Base-by-base conservation (phyloP, 30 jellyfish, hydroid and myxozoan species). In the Calvadosia cruxmelitensis region DNA sequence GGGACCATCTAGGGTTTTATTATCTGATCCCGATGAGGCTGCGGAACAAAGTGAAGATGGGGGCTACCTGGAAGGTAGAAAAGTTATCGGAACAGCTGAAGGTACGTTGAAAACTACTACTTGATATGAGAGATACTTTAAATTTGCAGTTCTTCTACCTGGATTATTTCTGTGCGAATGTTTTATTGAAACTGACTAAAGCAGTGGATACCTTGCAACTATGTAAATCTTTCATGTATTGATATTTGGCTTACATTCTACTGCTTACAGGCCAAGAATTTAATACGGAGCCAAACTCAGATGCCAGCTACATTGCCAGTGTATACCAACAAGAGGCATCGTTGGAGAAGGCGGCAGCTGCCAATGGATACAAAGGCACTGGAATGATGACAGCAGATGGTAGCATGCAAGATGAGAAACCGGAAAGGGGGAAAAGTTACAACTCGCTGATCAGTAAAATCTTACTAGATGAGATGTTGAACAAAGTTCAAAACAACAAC, bases 401-500 rank as follows among this genome's bases (percentile, higher is more conserved):
- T 42, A 20, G 15, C 57, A 5, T 42, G 20, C 57, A 42, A 42
- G 57, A 42, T 42, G 57, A 42, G 10, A 42, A 42, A 42, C 20
- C 57, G 20, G 57, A 42, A 42, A 42, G 20, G 20, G 20, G 15
- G 10, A 42, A 42, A 42, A 20, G 57, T 5, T 42, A 42, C 20
- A 42, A 20, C 57, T 42, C 57, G 20, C 20, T 42, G 57, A 42
- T 42, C 20, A 42, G 57, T 42, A 42, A 42, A 42, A 42, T 42
- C 10, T 42, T 42, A 42, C 20, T 42, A 42, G 57, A 42, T 42
- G 57, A 42, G 10, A 42, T 42, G 57, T 20, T 42, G 57, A 42
- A 42, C 20, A 42, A 42, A 42, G 75, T 24, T 13, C 72, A 33
- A 27, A 34, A 72, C 29, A 70, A 52, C 26, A 78, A 78, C 30